Percentiles rank a stretch among this genome's conserved stretches.
Conservation (phyloP, 2,113 vertebrate species). For the Clarias gariepinus region DNA sequence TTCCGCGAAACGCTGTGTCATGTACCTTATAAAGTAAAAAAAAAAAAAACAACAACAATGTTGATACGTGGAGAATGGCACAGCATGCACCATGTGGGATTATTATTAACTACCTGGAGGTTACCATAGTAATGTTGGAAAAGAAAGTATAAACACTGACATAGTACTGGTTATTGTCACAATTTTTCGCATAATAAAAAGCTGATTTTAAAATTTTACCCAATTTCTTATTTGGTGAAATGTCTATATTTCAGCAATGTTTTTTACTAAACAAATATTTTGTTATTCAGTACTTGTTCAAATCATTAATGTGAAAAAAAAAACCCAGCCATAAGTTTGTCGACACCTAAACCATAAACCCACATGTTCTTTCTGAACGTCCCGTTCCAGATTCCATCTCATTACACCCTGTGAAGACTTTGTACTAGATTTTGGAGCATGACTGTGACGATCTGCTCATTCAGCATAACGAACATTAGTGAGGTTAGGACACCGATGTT, state of each 20-base stretch:
- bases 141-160: too few relatives aligned
- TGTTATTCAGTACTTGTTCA: background rate
- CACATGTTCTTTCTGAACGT: background rate
- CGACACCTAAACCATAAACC: background rate
- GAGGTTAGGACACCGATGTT: background rate
- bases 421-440: background rate
- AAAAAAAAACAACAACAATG: constrained; percentile 21
- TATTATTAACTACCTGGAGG: constrained; percentile 35
- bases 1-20: constrained; percentile 44
- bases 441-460: background rate
- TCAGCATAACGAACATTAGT: background rate
- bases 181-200: background rate
- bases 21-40: constrained; percentile 42
- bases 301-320: background rate
- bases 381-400: background rate
- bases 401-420: background rate
- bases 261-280: background rate
- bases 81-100: background rate
- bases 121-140: background rate
- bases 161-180: background rate
- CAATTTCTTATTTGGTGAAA: background rate
- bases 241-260: too few relatives aligned
- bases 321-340: background rate
- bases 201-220: background rate
- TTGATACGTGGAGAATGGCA: constrained; percentile 1